Conservation (phyloP, 2,113 vertebrate species). For the Tamias sibiricus region DNA sequence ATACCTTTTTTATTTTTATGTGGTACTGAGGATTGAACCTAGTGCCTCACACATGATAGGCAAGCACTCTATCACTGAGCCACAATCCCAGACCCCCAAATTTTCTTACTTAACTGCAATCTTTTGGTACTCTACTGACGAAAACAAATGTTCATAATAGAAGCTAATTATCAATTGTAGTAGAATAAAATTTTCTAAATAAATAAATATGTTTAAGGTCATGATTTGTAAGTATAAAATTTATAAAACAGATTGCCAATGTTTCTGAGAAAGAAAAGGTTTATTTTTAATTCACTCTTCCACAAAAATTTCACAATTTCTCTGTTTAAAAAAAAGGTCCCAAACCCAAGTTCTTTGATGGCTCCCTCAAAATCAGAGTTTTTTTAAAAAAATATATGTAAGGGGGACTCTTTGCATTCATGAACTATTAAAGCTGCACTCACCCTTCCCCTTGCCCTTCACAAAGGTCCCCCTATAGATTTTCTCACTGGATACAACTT, state of each 20-base stretch:
- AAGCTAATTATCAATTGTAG: conserved; percentile 29
- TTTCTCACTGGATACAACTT: neutral
- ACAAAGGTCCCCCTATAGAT: neutral
- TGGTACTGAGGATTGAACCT: no score
- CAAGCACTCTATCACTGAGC: no score
- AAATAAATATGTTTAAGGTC: neutral
- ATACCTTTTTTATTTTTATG: no score
- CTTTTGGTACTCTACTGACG: neutral
- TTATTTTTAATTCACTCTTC: neutral
- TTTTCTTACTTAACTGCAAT: conserved; percentile 47
- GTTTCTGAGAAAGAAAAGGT: neutral
- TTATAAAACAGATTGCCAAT: conserved; percentile 37
- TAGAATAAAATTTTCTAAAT: conserved; percentile 33
- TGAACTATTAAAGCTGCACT: neutral
- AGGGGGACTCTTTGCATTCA: neutral
- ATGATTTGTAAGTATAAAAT: conserved; percentile 16
- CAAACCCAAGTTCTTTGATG: conserved; percentile 3
- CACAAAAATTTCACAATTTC: conserved; percentile 9
- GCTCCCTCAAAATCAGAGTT: conserved; percentile 11
- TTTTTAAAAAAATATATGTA: neutral
- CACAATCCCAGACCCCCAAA: no score
- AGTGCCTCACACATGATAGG: no score
- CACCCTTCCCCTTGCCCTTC: neutral
- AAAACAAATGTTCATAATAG: conserved; percentile 37
- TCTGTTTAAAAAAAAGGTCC: neutral